Conservation (phyloP, 2,113 vertebrate genomes). For the Hemicordylus capensis region DNA sequence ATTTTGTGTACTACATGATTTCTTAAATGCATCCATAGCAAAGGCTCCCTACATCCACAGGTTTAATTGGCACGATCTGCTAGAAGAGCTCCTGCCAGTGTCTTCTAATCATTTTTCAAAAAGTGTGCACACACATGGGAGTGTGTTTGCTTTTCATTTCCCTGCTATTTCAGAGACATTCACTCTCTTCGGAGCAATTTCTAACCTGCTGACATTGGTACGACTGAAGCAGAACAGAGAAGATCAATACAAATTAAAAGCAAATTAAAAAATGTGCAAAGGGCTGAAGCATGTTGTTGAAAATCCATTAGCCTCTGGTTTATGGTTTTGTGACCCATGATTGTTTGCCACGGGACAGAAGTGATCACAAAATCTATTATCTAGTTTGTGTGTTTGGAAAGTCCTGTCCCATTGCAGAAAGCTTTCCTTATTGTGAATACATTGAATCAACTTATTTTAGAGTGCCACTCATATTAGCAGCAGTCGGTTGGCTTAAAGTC, state of each 20-base stretch:
- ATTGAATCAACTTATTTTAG: background rate
- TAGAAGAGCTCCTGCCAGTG: background rate
- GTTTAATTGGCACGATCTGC: background rate
- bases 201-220: constrained; percentile 78
- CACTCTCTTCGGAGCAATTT: constrained; percentile 25
- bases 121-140: fast-evolving
- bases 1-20: background rate
- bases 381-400: constrained; percentile 22
- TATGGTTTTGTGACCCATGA: constrained; percentile 42
- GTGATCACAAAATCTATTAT: constrained; percentile 44
- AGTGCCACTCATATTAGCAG: background rate
- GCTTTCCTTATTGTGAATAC: background rate
- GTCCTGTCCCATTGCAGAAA: background rate
- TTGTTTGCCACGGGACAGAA: constrained; percentile 60
- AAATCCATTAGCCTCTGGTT: constrained; percentile 71
- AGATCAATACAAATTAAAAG: constrained; percentile 90
- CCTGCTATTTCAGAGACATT: background rate
- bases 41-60: background rate
- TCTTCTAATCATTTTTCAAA: fast-evolving
- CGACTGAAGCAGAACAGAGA: constrained; percentile 73
- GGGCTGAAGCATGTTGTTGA: constrained; percentile 59
- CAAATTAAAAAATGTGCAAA: constrained; percentile 79
- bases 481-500: background rate
- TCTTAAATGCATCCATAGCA: background rate
- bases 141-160: background rate